Conservation (phyloP, 2,888 invertebrate species). For the Drosophila kanekoi region DNA sequence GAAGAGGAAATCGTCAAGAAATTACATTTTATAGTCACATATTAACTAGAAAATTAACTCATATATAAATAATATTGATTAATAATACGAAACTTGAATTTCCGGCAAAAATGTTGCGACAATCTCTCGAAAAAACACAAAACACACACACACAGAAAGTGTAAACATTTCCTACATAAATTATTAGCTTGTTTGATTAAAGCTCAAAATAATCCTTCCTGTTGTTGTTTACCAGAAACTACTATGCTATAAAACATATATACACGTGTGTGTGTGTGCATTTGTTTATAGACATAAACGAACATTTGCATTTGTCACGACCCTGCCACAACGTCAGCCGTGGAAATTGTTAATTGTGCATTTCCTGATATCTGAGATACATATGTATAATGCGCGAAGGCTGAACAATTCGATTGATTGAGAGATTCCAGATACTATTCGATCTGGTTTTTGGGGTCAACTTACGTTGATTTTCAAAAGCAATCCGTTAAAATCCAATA, state of each 20-base stretch:
- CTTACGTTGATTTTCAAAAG: conserved; percentile 84
- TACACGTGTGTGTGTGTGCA: background rate
- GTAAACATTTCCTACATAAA: conserved; percentile 12
- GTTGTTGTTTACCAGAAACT: conserved; percentile 29
- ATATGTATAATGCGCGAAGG: conserved; percentile 53
- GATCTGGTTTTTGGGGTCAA: no score
- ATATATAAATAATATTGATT: background rate
- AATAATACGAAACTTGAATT: background rate
- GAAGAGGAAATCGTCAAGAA: background rate
- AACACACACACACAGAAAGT: background rate
- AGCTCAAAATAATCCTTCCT: conserved; percentile 27
- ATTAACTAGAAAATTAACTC: background rate
- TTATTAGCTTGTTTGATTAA: conserved; percentile 7
- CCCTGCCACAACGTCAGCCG: no score
- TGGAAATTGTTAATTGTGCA: conserved; percentile 54
- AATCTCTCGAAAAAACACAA: background rate
- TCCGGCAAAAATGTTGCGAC: conserved; percentile 17
- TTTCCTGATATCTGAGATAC: conserved; percentile 59
- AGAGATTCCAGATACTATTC: conserved; percentile 3
- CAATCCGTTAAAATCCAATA: conserved; percentile 75
- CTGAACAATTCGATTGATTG: conserved; percentile 23
- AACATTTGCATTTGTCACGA: conserved; percentile 62
- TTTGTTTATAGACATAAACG: conserved; percentile 30
- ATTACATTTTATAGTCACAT: background rate
- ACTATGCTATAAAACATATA: conserved; percentile 6